Percentiles rank a stretch among this genome's conserved stretches.
phyloP scores from a whole-genome alignment of 2,888 invertebrate species.

The Rhamnusium bicolor region DNA sequence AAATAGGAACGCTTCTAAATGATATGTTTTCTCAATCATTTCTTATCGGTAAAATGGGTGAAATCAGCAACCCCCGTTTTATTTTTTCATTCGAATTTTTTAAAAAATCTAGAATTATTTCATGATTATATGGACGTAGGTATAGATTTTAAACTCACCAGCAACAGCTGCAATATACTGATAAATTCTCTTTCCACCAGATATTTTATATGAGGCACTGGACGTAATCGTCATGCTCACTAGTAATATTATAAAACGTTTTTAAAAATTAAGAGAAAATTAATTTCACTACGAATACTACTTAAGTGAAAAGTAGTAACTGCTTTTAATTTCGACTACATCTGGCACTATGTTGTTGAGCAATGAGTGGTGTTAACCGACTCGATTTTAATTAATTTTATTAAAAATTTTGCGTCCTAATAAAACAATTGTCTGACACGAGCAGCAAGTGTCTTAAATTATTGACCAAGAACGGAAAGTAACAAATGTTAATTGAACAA shows the following conservation, averaged over 20 bases:
- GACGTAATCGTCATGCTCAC: constrained; percentile 2
- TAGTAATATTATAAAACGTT: no score
- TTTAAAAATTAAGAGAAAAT: no score
- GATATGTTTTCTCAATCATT: no score
- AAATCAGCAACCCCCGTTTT: no score
- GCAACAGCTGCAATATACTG: constrained; percentile 61
- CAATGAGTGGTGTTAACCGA: constrained; percentile 1
- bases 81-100: no score
- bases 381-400: constrained; percentile 1
- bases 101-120: no score
- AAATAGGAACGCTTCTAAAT: no score
- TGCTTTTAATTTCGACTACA: background rate
- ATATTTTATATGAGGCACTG: background rate
- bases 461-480: constrained; percentile 22
- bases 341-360: background rate
- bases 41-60: no score
- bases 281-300: background rate
- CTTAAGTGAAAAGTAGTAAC: constrained; percentile 40
- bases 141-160: constrained; percentile 55
- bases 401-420: constrained; percentile 14
- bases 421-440: constrained; percentile 18
- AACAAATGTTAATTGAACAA: constrained; percentile 23
- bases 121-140: no score
- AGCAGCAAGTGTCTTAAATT: constrained; percentile 28
- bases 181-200: constrained; percentile 51